phyloP scores from a whole-genome alignment of 1,140 invertebrate species.

The Aphis gossypii region DNA sequence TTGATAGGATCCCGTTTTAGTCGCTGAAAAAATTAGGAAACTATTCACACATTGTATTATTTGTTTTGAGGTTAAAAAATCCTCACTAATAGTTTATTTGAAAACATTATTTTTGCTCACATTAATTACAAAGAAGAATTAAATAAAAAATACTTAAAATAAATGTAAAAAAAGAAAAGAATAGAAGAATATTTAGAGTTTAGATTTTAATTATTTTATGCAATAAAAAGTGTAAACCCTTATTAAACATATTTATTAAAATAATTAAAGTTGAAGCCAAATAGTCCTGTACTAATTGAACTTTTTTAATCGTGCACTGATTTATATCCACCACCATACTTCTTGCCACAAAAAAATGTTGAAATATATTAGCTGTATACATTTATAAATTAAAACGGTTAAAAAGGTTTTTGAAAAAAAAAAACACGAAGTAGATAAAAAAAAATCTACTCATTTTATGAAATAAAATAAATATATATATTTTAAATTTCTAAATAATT shows the following conservation, averaged over 20 bases:
- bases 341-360: neutral
- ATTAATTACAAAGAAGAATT: conserved; percentile 17
- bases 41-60: conserved; percentile 54
- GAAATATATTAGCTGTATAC: conserved; percentile 17
- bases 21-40: conserved; percentile 58
- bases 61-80: conserved; percentile 42
- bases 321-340: conserved; percentile 34
- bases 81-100: neutral
- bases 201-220: conserved; percentile 31
- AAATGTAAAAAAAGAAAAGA: conserved; percentile 21
- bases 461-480: too few species aligned
- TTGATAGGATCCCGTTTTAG: conserved; percentile 58
- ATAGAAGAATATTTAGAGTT: conserved; percentile 16
- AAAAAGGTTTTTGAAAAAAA: neutral
- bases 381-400: conserved; percentile 1
- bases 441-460: too few species aligned
- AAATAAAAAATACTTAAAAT: neutral
- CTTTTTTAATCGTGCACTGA: conserved; percentile 23
- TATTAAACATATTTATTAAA: conserved; percentile 25
- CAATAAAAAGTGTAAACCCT: neutral
- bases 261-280: conserved; percentile 32
- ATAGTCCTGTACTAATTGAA: neutral
- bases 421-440: neutral
- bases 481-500: neutral
- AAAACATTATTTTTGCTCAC: conserved; percentile 21